Base-by-base conservation (phyloP, 2,113 vertebrate genomes). In the cattle (Bos taurus) region DNA sequence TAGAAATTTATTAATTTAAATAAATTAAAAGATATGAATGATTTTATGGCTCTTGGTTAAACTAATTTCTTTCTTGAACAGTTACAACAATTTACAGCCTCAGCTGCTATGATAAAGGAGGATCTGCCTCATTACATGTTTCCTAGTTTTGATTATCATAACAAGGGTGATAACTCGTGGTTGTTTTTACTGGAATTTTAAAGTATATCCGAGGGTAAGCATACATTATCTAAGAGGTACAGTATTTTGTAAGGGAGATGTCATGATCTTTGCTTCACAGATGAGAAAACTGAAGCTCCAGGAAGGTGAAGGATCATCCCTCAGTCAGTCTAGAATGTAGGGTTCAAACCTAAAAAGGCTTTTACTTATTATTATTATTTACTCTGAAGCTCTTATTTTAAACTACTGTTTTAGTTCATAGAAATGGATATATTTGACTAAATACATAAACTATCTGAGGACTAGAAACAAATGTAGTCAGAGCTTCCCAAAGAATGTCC, bases 401-500 rank as follows among this genome's bases (percentile, higher is more conserved):
- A 93, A 64, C 28, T 92, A 67, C 9, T 33, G 15, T 71, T 92
- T 92, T 50, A 82, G 48, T 40, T 92, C 15, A 46, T 7, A 14
- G 57, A 64, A 84, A 74, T 11, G 78, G 33, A n/a, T 33, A 74
- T 85, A 85, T 64, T 82, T 82, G 30, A 85, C 8, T 88, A 54
- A 87, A 33, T 78, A 50, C 2, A 57, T n/a, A 78, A 91, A 83
- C 89, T 90, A 91, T 87, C 11, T 80, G 50, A 89, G 74, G n/a
- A 59, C 59, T 36, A 92, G 81, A 87, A 94, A 59, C 26, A 95
- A 36, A 86, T 57, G 21, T 6, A 92, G 59, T 59, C 40, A 50
- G 33, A 81, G 15, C 84, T 95, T 90, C 93, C 59, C 54, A 95
- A 95, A 95, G 40, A 80, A 23, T 50, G 28, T 94, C 93, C 56